These are phyloP conservation scores for Hypercompe scribonia DNA, from an alignment of 2,888 invertebrate genomes.

Conservation along the genomic window DNA sequence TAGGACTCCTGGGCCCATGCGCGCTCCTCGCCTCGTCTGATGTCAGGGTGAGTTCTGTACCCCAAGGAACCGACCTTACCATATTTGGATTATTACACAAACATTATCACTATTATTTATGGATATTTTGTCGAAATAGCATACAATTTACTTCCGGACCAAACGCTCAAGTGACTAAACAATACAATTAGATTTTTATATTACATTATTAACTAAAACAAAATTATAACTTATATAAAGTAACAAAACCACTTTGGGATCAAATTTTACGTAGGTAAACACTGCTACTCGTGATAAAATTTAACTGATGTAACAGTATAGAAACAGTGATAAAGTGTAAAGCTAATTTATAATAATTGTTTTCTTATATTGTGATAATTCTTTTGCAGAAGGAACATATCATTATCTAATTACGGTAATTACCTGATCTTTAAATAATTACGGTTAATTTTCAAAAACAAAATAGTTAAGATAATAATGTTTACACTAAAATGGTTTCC, in stretches of 20 bases:
- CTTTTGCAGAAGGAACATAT: too few species aligned
- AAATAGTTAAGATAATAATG: slow-evolving; percentile 19
- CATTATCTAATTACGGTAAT: slow-evolving; percentile 19
- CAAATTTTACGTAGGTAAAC: not conserved
- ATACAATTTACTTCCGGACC: slow-evolving; percentile 42
- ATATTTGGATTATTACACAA: slow-evolving; percentile 25
- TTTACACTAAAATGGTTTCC: slow-evolving; percentile 12
- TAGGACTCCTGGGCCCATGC: slow-evolving; percentile 84
- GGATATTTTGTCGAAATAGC: slow-evolving; percentile 9
- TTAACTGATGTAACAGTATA: too few species aligned
- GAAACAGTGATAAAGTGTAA: too few species aligned
- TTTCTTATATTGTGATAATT: slow-evolving; percentile 3
- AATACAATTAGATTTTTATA: not conserved
- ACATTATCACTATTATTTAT: slow-evolving; percentile 14
- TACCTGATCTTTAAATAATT: slow-evolving; percentile 31
- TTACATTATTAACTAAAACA: too few species aligned
- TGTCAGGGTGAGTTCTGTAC: slow-evolving; percentile 78
- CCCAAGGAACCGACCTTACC: slow-evolving; percentile 30
- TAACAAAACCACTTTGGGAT: not conserved
- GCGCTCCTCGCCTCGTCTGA: slow-evolving; percentile 83
- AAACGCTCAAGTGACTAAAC: slow-evolving; percentile 40
- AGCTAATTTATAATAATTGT: slow-evolving; percentile 7
- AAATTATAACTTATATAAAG: not conserved
- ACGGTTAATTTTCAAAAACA: slow-evolving; percentile 27
- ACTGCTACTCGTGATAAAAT: not conserved